Evolutionary conservation across 92 coral and sea anemone species (phyloP), one percentile per base, ranked within the genome.

Genomic region (Nematostella vectensis): DNA sequence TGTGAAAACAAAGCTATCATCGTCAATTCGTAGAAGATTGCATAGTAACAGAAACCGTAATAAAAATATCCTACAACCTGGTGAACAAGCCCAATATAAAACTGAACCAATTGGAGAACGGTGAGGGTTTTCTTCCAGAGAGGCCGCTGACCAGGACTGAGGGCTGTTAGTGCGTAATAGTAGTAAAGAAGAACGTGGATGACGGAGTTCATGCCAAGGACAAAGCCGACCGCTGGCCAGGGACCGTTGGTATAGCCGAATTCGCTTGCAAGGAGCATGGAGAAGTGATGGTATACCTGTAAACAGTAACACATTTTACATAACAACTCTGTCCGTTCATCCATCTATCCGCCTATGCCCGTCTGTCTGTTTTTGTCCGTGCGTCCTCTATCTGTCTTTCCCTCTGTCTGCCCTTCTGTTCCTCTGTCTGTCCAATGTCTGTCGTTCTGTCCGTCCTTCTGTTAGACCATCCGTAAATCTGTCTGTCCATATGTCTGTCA

Each of bases 241-340:
- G 74, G 70, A 18, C 53, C 68, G 1, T 19, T 0, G 36, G 49
- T 47, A 39, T 62, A 85, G 28, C 80, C 68, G 47, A 70, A 68
- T 62, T 89, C 97, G 27, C 87, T 73, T 18, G 85, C 44, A 11
- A 89, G 60, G n/a, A 86, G 62, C 29, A 89, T 66, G 1, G 79
- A 40, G 0, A 84, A 62, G 54, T 89, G 97, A 36, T 89, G 97
- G 44, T 86, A 89, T 11, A 89, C 97, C 97, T 89, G 47, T 33
- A 16, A 42, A 37, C 30, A 27, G 61, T 29, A 3, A 2, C 22
- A 27, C 19, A 47, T 10, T n/a, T n/a, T n/a, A n/a, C n/a, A n/a
- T n/a, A n/a, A n/a, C n/a, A n/a, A n/a, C n/a, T n/a, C n/a, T n/a
- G n/a, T n/a, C n/a, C n/a, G n/a, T n/a, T n/a, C n/a, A n/a, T n/a